Base-by-base conservation (phyloP, 2,888 invertebrate species). In the Amblyjoppa fuscipennis region DNA sequence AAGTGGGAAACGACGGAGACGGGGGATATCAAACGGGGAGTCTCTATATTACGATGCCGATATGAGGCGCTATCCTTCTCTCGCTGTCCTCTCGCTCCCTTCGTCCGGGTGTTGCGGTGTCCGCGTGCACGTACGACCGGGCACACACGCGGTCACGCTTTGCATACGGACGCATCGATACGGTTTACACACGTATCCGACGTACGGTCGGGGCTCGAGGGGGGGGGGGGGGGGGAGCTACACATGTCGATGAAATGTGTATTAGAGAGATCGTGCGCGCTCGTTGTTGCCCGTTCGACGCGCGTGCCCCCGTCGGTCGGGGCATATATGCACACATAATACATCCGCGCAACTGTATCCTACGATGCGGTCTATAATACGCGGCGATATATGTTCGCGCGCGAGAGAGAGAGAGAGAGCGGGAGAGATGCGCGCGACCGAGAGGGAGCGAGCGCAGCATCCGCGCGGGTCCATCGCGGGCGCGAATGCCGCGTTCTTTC, bases 11-110 rank as follows among this genome's bases (percentile, higher is more conserved):
- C 45, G 53, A 41, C 11, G 41, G 69, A 75, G 74, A 79, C 38
- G 69, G 51, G 71, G 71, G 75, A 49, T 53, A 84, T 64, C 64
- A 76, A 81, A 84, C 69, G 77, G 69, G 49, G 81, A 81, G 84
- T 81, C 73, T 81, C 77, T 84, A 53, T 81, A 74, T 84, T 84
- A 81, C 83, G 28, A 28, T 70, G 79, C 85, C 79, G 70, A 64
- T 56, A 76, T 66, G 68, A 13, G 45, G 66, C 66, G 61, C 76
- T 73, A 53, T 76, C 66, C 31, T 74, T 68, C 69, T 78, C 77
- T 81, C 34, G 75, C 38, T 49, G n/a, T 31, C 38, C 61, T 61
- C 51, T 25, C 51, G 16, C 51, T 51, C 20, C 20, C n/a, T 51
- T n/a, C n/a, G 51, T 51, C 20, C 13, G 75, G 28, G 74, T 68